Base-by-base conservation (phyloP, 1,140 invertebrate genomes). In the Eufriesea mexicana region DNA sequence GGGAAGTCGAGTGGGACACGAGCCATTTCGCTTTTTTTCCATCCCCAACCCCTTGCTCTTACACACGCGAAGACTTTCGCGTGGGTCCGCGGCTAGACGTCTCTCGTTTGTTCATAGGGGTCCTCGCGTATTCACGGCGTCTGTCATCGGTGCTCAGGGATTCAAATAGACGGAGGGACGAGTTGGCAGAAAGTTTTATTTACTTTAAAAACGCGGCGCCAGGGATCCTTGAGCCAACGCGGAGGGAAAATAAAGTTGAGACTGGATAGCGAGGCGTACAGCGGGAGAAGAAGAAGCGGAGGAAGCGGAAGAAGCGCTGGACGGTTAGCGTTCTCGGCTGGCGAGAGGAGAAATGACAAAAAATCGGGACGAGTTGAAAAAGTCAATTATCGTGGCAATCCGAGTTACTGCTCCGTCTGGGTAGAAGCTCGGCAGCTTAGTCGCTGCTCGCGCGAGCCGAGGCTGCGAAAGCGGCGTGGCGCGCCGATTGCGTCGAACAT, bases 121-220 rank as follows among this genome's bases (percentile, higher is more conserved):
- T 55, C 67, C 71, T 81, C n/a, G 42, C 62, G 80, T 72, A 79
- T 85, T 83, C 79, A 62, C 68, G n/a, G 67, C 54, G 86, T 59
- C 79, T 76, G 86, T 88, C 86, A 84, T 86, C 62, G 87, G 49
- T 79, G 49, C 75, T 80, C 76, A 2, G 62, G 68, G 75, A 84
- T 86, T 86, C 80, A 76, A 79, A 87, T 86, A 71, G 75, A 72
- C 64, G 70, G 71, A 71, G 55, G 47, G 62, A 73, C 68, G 74
- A 72, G 61, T 70, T 57, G 84, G 61, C 75, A 55, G 76, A 81
- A 88, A 88, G 84, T 89, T 89, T 88, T 86, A 89, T 89, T 89
- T 88, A 81, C 87, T 88, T 84, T 77, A 89, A 88, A 88, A 89
- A 83, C 84, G 86, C 84, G 87, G 84, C 86, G 86, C 87, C 86